phyloP scores from a whole-genome alignment of 2,888 invertebrate genomes.

The Chorisops tibialis region DNA sequence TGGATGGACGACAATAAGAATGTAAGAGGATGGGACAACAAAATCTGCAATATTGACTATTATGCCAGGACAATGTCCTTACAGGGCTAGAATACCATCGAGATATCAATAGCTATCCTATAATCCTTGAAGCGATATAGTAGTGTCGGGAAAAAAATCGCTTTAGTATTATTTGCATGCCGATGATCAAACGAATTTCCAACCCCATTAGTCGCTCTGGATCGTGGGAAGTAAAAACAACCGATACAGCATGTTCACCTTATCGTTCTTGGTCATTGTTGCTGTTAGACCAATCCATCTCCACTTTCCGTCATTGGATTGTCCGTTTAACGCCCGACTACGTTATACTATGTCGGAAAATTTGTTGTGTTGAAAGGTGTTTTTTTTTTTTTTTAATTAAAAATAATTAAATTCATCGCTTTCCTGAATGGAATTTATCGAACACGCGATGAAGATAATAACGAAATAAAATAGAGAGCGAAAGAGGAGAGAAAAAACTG shows the following conservation, averaged over 20 bases:
- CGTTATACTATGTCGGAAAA: neutral
- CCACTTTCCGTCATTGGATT: neutral
- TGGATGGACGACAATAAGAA: too few species aligned
- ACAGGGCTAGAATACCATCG: too few species aligned
- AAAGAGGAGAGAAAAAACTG: conserved; percentile 18
- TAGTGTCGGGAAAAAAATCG: neutral
- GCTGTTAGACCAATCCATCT: neutral
- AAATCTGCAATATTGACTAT: too few species aligned
- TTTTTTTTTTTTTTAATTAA: conserved; percentile 17
- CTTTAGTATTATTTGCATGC: conserved; percentile 7
- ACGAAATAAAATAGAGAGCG: too few species aligned
- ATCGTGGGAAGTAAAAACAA: conserved; percentile 13
- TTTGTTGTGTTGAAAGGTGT: conserved; percentile 4
- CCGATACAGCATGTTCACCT: too few species aligned
- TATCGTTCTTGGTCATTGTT: neutral
- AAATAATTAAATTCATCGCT: conserved; percentile 13
- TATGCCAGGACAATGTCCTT: too few species aligned
- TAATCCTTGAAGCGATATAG: too few species aligned
- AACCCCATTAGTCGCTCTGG: neutral
- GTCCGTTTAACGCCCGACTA: neutral
- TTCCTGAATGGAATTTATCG: conserved; percentile 6
- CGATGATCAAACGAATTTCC: conserved; percentile 16
- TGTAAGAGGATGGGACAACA: too few species aligned
- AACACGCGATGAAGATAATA: conserved; percentile 17
- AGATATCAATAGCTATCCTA: too few species aligned